Evolutionary conservation across 2,113 vertebrate genomes (phyloP).

Genomic region (Numenius arquata): DNA sequence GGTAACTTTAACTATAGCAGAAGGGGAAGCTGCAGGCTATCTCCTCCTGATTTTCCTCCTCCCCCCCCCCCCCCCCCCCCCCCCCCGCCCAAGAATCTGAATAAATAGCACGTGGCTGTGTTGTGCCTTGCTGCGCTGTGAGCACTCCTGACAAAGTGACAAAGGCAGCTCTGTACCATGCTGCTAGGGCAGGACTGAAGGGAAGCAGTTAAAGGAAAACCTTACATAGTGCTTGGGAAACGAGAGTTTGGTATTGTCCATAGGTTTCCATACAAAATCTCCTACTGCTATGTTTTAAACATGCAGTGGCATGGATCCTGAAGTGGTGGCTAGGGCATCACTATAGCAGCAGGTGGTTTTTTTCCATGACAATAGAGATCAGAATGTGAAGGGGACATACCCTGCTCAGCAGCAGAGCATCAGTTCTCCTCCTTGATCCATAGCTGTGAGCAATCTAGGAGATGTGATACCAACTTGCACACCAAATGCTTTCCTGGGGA

Average conservation of each 20-base stretch:
- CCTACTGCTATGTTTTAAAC: not conserved
- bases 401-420: not conserved
- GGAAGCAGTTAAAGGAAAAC: not conserved
- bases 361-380: not conserved
- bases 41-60: too few relatives aligned
- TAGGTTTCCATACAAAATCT: not conserved
- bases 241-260: too few relatives aligned
- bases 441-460: not conserved
- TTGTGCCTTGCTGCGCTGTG: not conserved
- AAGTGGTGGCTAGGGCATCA: not conserved
- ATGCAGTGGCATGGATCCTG: not conserved
- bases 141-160: not conserved
- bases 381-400: accelerated
- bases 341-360: not conserved
- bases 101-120: not conserved
- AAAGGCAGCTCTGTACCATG: not conserved
- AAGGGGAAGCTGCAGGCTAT: not conserved
- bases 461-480: not conserved
- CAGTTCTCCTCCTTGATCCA: not conserved
- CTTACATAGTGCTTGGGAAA: not conserved
- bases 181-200: not conserved
- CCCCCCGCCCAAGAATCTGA: too few relatives aligned
- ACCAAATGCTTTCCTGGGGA: not conserved
- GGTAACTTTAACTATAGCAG: not conserved
- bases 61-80: too few relatives aligned